Base-by-base conservation (phyloP, 1,140 invertebrate species). In the Kradibia gibbosae region DNA sequence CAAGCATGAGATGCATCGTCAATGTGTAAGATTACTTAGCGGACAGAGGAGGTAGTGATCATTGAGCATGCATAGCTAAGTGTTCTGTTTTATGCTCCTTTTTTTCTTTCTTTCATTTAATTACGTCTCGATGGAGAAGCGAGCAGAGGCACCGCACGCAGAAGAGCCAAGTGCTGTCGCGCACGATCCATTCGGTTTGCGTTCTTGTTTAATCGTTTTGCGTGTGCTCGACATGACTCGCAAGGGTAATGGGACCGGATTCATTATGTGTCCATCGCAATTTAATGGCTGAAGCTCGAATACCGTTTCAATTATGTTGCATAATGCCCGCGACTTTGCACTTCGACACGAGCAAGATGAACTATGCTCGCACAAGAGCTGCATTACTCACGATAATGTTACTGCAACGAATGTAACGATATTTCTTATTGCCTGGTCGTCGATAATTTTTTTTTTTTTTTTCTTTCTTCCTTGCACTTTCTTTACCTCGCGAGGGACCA, bases 301-400 rank as follows among this genome's bases (percentile, higher is more conserved):
- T 36, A 76, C 76, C 73, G 53, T 65, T 80, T 67, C 13, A 36
- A 62, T 62, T 25, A 13, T 31, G 42, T 81, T 72, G 42, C 71
- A 75, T 75, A 81, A 75, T 81, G 39, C 57, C 72, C 28, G 60
- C 28, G 53, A 80, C 73, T 80, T 57, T 74, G 55, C 36, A 39
- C 71, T 73, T 57, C 28, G 34, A 80, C 50, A 74, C 48, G 57
- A 73, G 25, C 31, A 45, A 11, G 34, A 31, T 53, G 1, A 73
- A 8, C n/a, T n/a, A n/a, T n/a, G n/a, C n/a, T n/a, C n/a, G 11
- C 25, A 62, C 22, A 60, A 45, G 7, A 55, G 45, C 55, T 55
- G 36, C 36, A 39, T 20, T 65, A 3, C 13, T 55, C 22, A 25
- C 31, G 53, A 73, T 80, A 60, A 73, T 36, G 57, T 60, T 80